Percentiles rank a stretch among this genome's conserved stretches.
phyloP scores from a whole-genome alignment of 2,113 vertebrate genomes.

The Passer domesticus region DNA sequence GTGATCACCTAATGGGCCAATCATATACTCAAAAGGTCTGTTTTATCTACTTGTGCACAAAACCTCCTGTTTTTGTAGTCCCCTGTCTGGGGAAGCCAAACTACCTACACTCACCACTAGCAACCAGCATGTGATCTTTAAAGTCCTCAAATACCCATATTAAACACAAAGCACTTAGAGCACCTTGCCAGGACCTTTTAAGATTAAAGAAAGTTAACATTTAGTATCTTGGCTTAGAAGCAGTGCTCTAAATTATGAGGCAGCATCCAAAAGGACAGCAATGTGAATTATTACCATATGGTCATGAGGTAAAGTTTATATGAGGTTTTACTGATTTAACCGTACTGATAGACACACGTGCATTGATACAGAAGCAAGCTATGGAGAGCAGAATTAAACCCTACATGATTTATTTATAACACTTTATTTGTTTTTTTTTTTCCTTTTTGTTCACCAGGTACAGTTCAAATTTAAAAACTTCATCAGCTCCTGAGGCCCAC shows the following conservation, averaged over 20 bases:
- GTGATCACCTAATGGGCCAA: neutral
- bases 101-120: neutral
- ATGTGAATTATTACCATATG: neutral
- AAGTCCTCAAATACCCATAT: neutral
- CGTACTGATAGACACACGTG: neutral
- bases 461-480: slow-evolving; percentile 6
- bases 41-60: neutral
- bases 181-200: neutral
- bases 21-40: neutral
- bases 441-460: slow-evolving; percentile 1
- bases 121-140: neutral
- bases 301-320: neutral
- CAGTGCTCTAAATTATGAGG: neutral
- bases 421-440: neutral
- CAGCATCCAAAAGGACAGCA: neutral
- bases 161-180: neutral
- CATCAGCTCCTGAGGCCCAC: neutral
- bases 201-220: neutral
- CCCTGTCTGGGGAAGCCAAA: neutral
- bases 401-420: neutral
- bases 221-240: neutral
- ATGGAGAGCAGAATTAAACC: neutral
- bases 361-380: neutral
- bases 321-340: neutral
- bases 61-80: neutral